phyloP scores from a whole-genome alignment of 2,797 vertebrate species.

The Brachyalestes nurse region DNA sequence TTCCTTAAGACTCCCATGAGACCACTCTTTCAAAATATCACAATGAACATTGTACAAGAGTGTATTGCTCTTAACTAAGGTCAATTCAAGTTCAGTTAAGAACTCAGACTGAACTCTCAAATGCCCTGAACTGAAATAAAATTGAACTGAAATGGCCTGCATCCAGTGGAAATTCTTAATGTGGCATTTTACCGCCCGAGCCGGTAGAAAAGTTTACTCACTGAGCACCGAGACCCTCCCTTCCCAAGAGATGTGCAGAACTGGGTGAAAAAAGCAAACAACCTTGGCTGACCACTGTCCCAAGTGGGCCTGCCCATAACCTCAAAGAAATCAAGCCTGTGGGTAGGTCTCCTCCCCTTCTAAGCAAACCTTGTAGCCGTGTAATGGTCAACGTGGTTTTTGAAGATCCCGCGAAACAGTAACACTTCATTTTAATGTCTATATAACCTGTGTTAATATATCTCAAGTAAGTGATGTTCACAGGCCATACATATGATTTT shows the following conservation, averaged over 20 bases:
- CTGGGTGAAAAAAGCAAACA: constrained; percentile 76
- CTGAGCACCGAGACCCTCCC: constrained; percentile 47
- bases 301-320: constrained; percentile 81
- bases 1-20: not conserved
- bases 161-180: constrained; percentile 19
- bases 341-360: constrained; percentile 66
- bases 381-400: constrained; percentile 76
- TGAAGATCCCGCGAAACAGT: constrained; percentile 48
- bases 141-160: constrained; percentile 19
- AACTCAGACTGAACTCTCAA: constrained; percentile 21
- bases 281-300: constrained; percentile 79
- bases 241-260: constrained; percentile 49
- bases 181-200: constrained; percentile 14
- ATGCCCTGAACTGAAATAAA: constrained; percentile 36
- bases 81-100: not conserved
- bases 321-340: constrained; percentile 81
- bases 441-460: constrained; percentile 22
- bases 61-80: not conserved
- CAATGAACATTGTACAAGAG: not conserved
- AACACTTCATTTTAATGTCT: constrained; percentile 51
- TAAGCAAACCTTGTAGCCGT: constrained; percentile 76
- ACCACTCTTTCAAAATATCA: not conserved
- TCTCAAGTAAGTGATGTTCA: not conserved
- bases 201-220: constrained; percentile 41
- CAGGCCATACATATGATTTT: not conserved